Evolutionary conservation across 2,888 invertebrate genomes (phyloP).

Genomic region (Lepidocyrtoides sp.): DNA sequence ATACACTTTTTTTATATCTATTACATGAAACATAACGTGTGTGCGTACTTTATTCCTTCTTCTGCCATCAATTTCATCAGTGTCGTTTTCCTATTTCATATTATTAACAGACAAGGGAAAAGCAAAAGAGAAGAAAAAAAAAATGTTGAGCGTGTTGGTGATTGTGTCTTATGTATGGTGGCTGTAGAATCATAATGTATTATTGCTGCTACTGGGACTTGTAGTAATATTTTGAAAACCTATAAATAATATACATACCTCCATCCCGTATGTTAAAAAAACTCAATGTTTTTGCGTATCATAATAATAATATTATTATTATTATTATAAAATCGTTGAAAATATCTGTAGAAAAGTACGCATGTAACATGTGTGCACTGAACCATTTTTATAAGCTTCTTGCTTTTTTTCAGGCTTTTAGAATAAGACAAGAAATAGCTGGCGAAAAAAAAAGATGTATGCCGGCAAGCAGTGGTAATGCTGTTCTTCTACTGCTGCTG

Average conservation of each 20-base stretch:
- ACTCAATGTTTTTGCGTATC: background rate
- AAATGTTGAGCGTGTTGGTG: conserved; percentile 25
- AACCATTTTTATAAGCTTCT: conserved; percentile 25
- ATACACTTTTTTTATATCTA: conserved; percentile 36
- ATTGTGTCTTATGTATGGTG: background rate
- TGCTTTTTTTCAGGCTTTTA: conserved; percentile 17
- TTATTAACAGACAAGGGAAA: conserved; percentile 59
- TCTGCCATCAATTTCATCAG: conserved; percentile 74
- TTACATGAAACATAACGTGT: conserved; percentile 52
- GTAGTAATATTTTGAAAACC: background rate
- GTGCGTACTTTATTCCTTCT: conserved; percentile 34
- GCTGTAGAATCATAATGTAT: background rate
- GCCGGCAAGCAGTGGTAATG: background rate
- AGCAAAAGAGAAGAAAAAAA: background rate
- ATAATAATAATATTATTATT: background rate
- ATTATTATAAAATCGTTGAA: background rate
- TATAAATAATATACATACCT: conserved; percentile 17
- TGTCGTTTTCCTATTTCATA: conserved; percentile 60
- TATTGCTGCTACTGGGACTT: background rate
- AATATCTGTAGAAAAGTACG: background rate
- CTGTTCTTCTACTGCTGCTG: background rate
- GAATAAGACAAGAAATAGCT: background rate
- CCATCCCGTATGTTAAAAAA: background rate
- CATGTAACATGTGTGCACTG: conserved; percentile 7
- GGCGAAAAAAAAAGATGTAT: background rate